Evolutionary conservation across 2,113 vertebrate genomes (phyloP).

Genomic region (Rhea americana): DNA sequence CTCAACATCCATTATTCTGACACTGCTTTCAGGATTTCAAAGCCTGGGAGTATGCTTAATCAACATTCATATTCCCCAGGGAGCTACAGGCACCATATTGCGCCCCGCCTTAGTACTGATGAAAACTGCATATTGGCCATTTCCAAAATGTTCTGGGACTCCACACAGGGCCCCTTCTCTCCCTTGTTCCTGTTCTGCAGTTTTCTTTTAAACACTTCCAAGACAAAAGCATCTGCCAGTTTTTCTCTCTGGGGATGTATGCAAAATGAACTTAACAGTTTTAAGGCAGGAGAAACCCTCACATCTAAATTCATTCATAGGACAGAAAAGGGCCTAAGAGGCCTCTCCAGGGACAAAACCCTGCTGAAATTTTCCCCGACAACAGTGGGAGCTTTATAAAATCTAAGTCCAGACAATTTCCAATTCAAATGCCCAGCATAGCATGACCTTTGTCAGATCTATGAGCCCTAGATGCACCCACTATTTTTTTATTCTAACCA

Average conservation of each 20-base stretch:
- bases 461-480: conserved; percentile 82
- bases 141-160: conserved; percentile 93
- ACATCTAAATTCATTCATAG: conserved; percentile 98
- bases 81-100: conserved; percentile 97
- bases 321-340: conserved; percentile 90
- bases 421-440: conserved; percentile 96
- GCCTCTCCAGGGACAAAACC: conserved; percentile 93
- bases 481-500: conserved; percentile 86
- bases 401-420: conserved; percentile 97
- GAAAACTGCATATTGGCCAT: conserved; percentile 98
- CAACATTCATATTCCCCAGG: conserved; percentile 99
- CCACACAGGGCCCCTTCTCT: conserved; percentile 84
- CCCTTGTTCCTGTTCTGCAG: conserved; percentile 83
- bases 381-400: conserved; percentile 90
- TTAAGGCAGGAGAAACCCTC: conserved; percentile 91
- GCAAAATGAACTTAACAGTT: conserved; percentile 91
- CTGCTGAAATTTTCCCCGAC: conserved; percentile 88
- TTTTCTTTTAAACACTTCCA: conserved; percentile 90
- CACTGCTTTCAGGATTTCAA: conserved; percentile 98
- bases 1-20: conserved; percentile 99
- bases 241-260: conserved; percentile 87
- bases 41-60: conserved; percentile 99
- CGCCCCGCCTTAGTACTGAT: conserved; percentile 95
- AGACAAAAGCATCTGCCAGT: conserved; percentile 94
- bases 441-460: conserved; percentile 94